Percentiles rank a stretch among this genome's conserved stretches.
phyloP scores from a whole-genome alignment of 2,797 vertebrate species.

The Taenioides sp. region DNA sequence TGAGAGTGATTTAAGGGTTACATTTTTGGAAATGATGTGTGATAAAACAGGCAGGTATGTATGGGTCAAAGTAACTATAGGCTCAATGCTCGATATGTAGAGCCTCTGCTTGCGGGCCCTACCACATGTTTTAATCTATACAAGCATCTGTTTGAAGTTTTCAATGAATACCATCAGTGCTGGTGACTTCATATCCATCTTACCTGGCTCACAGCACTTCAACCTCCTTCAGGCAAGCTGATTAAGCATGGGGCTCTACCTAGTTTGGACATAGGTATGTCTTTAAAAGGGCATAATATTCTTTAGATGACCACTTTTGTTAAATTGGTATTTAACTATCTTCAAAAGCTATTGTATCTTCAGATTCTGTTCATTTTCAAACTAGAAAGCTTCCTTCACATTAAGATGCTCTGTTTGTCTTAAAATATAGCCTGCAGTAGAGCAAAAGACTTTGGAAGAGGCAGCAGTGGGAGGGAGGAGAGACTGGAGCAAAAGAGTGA shows the following conservation, averaged over 20 bases:
- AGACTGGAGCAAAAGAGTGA: constrained; percentile 64
- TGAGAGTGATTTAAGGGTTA: constrained; percentile 76
- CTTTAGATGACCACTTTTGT: background rate
- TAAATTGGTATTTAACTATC: background rate
- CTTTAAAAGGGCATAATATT: constrained; percentile 2
- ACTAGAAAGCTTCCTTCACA: constrained; percentile 59
- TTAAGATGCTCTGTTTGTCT: constrained; percentile 67
- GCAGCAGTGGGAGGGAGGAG: constrained; percentile 56
- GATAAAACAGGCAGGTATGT: constrained; percentile 74
- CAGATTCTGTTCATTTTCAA: constrained; percentile 52
- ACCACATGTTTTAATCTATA: constrained; percentile 79
- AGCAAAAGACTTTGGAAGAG: constrained; percentile 67
- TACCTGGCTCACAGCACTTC: constrained; percentile 53
- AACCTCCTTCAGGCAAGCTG: constrained; percentile 31
- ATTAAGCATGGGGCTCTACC: constrained; percentile 20
- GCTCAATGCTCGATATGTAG: constrained; percentile 71
- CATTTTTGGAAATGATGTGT: constrained; percentile 74
- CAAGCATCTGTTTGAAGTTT: constrained; percentile 81
- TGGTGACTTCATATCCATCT: constrained; percentile 68
- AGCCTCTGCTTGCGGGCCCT: constrained; percentile 61
- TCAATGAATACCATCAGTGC: constrained; percentile 72
- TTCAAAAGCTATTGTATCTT: background rate
- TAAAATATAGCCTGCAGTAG: constrained; percentile 68
- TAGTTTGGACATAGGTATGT: background rate
- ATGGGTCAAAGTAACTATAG: constrained; percentile 74